These are phyloP conservation scores for Listronotus bonariensis DNA, from an alignment of 1,140 invertebrate species.

Conservation along the genomic window DNA sequence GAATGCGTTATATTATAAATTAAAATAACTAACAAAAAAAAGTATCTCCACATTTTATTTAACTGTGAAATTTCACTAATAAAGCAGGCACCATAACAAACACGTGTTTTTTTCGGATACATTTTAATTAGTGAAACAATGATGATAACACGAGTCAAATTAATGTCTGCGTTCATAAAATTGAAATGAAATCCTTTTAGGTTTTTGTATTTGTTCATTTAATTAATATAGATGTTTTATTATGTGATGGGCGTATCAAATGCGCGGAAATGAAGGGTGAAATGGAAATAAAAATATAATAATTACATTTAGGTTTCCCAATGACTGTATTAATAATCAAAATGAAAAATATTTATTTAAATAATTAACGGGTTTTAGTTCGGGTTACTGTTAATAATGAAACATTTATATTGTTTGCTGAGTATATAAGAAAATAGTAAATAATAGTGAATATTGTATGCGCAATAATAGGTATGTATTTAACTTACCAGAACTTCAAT, in stretches of 20 bases:
- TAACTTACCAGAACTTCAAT: no score
- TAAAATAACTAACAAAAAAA: no score
- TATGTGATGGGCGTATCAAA: constrained; percentile 13
- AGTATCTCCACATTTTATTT: no score
- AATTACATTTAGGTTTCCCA: not conserved
- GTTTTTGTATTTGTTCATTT: constrained; percentile 17
- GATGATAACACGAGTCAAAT: constrained; percentile 17
- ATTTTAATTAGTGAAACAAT: constrained; percentile 25
- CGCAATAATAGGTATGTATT: no score
- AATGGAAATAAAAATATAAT: constrained; percentile 1
- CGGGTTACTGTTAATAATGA: no score
- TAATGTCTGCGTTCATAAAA: constrained; percentile 11
- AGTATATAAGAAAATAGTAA: no score
- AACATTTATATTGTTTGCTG: no score
- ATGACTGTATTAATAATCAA: not conserved
- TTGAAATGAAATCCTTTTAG: constrained; percentile 16
- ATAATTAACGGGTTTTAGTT: constrained; percentile 3
- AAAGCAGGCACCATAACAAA: no score
- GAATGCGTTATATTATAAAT: no score
- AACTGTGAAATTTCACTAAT: no score
- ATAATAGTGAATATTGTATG: no score
- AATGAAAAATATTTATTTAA: constrained; percentile 9
- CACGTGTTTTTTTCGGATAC: not conserved
- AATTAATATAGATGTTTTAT: constrained; percentile 26
- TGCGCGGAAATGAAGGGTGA: not conserved